These are phyloP conservation scores for Gorsachius goisagi DNA, from an alignment of 2,113 vertebrate species.

Conservation along the genomic window DNA sequence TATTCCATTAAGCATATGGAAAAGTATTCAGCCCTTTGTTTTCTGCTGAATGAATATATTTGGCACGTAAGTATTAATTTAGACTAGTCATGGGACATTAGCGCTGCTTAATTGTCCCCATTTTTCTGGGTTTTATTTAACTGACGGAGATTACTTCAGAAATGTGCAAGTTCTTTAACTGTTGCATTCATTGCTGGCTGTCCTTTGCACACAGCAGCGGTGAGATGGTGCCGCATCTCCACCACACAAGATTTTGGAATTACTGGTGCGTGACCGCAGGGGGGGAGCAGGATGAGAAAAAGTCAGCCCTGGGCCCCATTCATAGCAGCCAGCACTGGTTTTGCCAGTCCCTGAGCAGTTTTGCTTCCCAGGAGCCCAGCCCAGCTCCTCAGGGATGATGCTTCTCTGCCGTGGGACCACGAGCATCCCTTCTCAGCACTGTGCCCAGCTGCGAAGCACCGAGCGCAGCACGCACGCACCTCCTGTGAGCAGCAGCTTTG, in stretches of 20 bases:
- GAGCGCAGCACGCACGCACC: fast-evolving
- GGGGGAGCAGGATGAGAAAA: background rate
- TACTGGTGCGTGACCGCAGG: background rate
- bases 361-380: background rate
- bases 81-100: constrained; percentile 41
- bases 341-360: background rate
- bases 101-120: constrained; percentile 16
- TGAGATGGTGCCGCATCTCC: background rate
- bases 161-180: constrained; percentile 3
- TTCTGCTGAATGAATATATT: constrained; percentile 32
- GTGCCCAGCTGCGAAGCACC: background rate
- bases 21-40: constrained; percentile 53
- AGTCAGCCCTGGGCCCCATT: background rate
- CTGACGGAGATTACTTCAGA: background rate
- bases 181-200: background rate
- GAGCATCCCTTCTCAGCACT: background rate
- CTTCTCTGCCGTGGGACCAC: fast-evolving
- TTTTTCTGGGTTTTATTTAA: constrained; percentile 45
- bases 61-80: constrained; percentile 39
- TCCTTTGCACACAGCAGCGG: background rate
- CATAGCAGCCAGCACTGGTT: background rate
- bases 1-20: constrained; percentile 48
- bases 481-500: fast-evolving
- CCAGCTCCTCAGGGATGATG: background rate
- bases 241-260: fast-evolving